Evolutionary conservation across 2,797 vertebrate genomes (phyloP), one percentile per base, ranked within the genome.

Genomic region (Florisuga fusca): DNA sequence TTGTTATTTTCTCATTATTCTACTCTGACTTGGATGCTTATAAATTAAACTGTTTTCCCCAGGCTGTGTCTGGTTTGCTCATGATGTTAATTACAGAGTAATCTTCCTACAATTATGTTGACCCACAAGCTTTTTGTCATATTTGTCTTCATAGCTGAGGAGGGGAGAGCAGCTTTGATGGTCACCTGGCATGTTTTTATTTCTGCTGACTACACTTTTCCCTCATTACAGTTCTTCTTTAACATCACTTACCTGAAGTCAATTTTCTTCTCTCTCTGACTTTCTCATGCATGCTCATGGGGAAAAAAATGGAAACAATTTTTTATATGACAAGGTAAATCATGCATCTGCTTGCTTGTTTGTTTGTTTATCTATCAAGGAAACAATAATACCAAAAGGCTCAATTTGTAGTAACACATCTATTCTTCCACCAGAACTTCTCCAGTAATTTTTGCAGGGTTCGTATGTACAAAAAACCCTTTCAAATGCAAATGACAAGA

Each of bases 401-500:
- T 78, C 6, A 66, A 23, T 9, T 58, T 69, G 6, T 78, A 78
- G 84, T 58, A 62, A 69, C 14, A 36, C 14, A 53, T 62, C 34
- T 73, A 21, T 55, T 19, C 19, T 72, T 90, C 22, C 3, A 3
- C 53, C 38, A 36, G 58, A 12, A 45, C 23, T 74, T 89, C 62
- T 83, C 62, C 48, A 73, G 58, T 62, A 88, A 68, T 43, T 94
- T 91, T 29, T 83, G 9, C 57, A 43, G 50, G 7, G 41, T 61
- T 86, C 38, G 29, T 36, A 48, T 13, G 27, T 5, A 6, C 31
- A 81, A 75, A 48, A 20, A 1, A 0, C 3, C 9, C 34, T 95
- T 84, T 86, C 69, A 84, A 88, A 88, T 55, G 27, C 31, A 88
- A 81, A 66, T 69, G 20, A 72, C 14, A 25, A 81, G 86, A 67